Evolutionary conservation across 2,888 invertebrate genomes (phyloP), one percentile per base, ranked within the genome.

Genomic region (Epirrhoe tristata): DNA sequence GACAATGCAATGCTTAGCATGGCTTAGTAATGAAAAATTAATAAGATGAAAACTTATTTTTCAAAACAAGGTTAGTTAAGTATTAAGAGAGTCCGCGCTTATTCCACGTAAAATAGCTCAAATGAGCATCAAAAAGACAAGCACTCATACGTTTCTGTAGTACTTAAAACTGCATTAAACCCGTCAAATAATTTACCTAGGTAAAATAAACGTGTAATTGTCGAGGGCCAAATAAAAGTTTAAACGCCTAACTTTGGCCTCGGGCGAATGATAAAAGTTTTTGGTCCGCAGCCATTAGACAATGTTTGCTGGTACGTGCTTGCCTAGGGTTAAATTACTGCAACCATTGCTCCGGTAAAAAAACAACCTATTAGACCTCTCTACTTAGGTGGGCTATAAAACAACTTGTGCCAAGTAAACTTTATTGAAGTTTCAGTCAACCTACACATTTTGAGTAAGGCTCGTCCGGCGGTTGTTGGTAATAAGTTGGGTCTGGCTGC

Each of bases 181-280:
- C 39, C 2, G 12, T 16, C 5, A 55, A 32, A 46, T 55, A 55
- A 50, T 14, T 14, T 55, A 43, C 39, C 39, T 12, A 36, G 24
- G 36, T 36, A 34, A 60, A 43, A 39, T 58, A 17, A 50, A 56
- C 43, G 31, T 46, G 55, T 72, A 71, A 71, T 67, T 73, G 72
- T 63, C 56, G 16, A 50, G 57, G 76, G 78, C 79, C 76, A 80
- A 84, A 85, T 84, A 82, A 84, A 87, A 85, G 82, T 85, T 85
- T 81, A 79, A 81, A 77, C 75, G 76, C 73, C 72, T 71, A 74
- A 74, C 78, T 75, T 71, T 67, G 69, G 63, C 72, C 71, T 73
- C 73, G 76, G 78, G 80, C 73, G 81, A 83, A 84, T 85, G 83
- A 84, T 83, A 83, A 86, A 86, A 87, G 83, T 86, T 87, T 81